Evolutionary conservation across 2,113 vertebrate genomes (phyloP).

Genomic region (Microtus ochrogaster): DNA sequence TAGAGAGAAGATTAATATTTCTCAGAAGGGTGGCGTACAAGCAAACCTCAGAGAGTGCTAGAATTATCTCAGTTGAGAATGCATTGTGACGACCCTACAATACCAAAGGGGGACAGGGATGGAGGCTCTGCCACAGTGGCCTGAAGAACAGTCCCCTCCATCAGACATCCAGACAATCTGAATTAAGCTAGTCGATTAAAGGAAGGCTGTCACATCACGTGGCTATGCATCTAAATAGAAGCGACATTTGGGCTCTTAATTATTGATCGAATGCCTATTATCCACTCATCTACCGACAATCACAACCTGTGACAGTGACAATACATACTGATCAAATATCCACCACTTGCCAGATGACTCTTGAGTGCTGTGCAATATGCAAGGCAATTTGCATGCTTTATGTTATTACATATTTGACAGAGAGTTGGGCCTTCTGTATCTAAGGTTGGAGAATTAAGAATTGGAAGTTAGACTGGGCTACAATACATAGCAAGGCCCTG

Average conservation of each 20-base stretch:
- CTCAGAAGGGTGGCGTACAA: constrained; percentile 53
- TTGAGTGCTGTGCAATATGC: neutral
- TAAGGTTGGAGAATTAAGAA: neutral
- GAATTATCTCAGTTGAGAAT: neutral
- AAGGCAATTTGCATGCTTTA: constrained; percentile 12
- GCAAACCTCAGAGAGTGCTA: constrained; percentile 36
- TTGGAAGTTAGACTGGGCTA: neutral
- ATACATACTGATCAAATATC: constrained; percentile 12
- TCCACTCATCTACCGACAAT: neutral
- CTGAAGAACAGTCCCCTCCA: neutral
- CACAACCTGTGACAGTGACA: neutral
- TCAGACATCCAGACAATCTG: neutral
- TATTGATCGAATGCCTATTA: constrained; percentile 8
- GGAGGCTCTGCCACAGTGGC: neutral
- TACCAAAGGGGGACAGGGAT: neutral
- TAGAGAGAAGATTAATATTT: constrained; percentile 48
- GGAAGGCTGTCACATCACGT: neutral
- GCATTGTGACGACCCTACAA: neutral
- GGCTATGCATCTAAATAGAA: constrained; percentile 7
- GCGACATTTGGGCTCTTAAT: neutral
- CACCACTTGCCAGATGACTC: constrained; percentile 15
- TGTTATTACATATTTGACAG: constrained; percentile 43
- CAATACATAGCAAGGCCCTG: neutral
- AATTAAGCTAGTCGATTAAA: neutral
- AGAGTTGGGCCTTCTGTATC: neutral